Base-by-base conservation (phyloP, 2,888 invertebrate genomes). In the Venusia cambrica region DNA sequence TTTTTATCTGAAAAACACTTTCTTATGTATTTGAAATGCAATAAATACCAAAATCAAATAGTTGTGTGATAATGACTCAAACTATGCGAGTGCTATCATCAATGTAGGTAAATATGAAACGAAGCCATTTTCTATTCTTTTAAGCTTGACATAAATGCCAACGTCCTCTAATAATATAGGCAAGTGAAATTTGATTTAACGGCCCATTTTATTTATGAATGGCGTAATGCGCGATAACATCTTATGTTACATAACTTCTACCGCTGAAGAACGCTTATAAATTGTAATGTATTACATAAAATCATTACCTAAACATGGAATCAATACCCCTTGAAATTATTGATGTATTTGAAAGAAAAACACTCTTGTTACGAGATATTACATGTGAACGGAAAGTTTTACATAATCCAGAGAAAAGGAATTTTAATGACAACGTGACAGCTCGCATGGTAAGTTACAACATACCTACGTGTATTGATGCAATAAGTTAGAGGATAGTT, bases 401-500 rank as follows among this genome's bases (percentile, higher is more conserved):
- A 55, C 56, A 65, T 62, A 63, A 64, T 57, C 62, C 54, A 54
- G 54, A 57, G 44, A 61, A 65, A 52, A 28, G 31, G 27, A 30
- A 36, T 19, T 30, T 12, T 29, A 25, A 41, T 32, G 28, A 29
- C 33, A 46, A 38, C 38, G 25, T 36, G 29, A 30, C 30, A 34
- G 11, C 6, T 21, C 20, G 35, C 8, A 16, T 13, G 19, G 4
- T 12, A 19, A 13, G 13, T n/a, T 27, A 34, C 28, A 18, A 38
- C 38, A 47, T 34, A 30, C 8, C 8, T 12, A n/a, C 9, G 3
- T 20, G 3, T 1, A 8, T 24, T 24, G 7, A 13, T n/a, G 6
- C 7, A 4, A n/a, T n/a, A n/a, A n/a, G n/a, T n/a, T n/a, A n/a
- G n/a, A n/a, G n/a, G n/a, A n/a, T n/a, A n/a, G n/a, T n/a, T n/a